Conservation (phyloP, 1,140 invertebrate genomes). For the Aphidius gifuensis region DNA sequence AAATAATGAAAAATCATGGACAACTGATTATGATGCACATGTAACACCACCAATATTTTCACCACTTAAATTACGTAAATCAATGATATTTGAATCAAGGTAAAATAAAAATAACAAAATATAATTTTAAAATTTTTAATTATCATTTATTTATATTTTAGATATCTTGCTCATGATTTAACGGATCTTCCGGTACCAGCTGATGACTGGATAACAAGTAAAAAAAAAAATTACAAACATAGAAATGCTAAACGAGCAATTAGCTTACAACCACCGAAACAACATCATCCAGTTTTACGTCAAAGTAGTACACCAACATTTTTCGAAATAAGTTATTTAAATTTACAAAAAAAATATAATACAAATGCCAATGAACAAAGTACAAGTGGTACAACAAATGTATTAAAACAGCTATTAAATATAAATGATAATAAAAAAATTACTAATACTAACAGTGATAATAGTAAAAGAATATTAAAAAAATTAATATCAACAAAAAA, state of each 20-base stretch:
- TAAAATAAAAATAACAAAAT: too few species aligned
- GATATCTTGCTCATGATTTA: conserved; percentile 62
- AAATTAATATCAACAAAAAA: conserved; percentile 29
- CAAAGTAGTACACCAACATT: conserved; percentile 40
- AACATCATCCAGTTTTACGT: conserved; percentile 36
- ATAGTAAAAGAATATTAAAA: conserved; percentile 24
- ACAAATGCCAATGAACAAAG: conserved; percentile 32
- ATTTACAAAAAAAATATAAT: conserved; percentile 33
- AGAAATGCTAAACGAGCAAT: conserved; percentile 45
- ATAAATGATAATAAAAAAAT: conserved; percentile 24
- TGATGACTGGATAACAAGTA: conserved; percentile 57
- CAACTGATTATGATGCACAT: conserved; percentile 45
- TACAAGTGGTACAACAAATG: conserved; percentile 8
- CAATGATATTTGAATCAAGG: conserved; percentile 54
- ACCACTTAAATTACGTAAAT: conserved; percentile 44
- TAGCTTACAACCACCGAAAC: conserved; percentile 39
- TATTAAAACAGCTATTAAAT: conserved; percentile 37
- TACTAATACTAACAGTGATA: conserved; percentile 27
- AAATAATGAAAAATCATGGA: conserved; percentile 40
- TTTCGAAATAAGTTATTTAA: conserved; percentile 29
- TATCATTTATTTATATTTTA: conserved; percentile 1
- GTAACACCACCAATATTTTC: conserved; percentile 44
- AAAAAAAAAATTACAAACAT: conserved; percentile 41
- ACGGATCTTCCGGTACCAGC: conserved; percentile 61
- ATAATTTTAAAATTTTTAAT: too few species aligned